A percentile compares a stretch with the other conserved stretches of the same genome.
These are phyloP conservation scores for Delphinus delphis DNA, from an alignment of 2,113 vertebrate genomes.

Conservation along the genomic window DNA sequence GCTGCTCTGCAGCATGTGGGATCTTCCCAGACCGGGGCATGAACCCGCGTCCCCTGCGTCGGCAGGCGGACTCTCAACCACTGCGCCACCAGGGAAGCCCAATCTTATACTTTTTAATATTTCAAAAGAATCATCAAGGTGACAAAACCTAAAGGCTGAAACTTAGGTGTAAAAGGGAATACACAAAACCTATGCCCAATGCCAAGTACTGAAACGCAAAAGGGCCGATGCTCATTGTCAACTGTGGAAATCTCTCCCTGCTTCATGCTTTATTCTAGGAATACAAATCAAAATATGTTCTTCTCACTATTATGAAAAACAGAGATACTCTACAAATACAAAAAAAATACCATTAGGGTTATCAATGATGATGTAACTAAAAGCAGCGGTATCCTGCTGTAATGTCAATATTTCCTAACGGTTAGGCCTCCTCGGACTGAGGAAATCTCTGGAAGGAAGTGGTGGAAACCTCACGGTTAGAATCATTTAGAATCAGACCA, in stretches of 20 bases:
- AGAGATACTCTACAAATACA: not conserved
- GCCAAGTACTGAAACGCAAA: not conserved
- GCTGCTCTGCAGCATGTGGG: too few relatives aligned
- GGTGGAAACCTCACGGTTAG: not conserved
- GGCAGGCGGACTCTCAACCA: too few relatives aligned
- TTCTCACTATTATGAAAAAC: not conserved
- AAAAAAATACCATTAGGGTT: not conserved
- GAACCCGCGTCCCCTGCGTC: too few relatives aligned
- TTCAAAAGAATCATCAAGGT: slow-evolving; percentile 16
- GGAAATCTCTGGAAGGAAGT: slow-evolving; percentile 30
- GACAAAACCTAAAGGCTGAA: not conserved
- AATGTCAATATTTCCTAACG: not conserved
- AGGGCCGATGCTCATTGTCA: not conserved
- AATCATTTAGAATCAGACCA: slow-evolving; percentile 2
- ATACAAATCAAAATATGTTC: not conserved
- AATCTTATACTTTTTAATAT: not conserved
- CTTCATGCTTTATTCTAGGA: not conserved
- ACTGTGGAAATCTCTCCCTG: not conserved
- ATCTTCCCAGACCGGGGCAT: too few relatives aligned
- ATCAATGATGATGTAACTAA: not conserved
- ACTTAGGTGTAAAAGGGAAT: not conserved
- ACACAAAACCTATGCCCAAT: not conserved
- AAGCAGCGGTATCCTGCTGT: not conserved
- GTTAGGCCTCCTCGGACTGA: not conserved
- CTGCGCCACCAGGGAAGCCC: too few relatives aligned